Base-by-base conservation (phyloP, 2,797 vertebrate species). In the Fistularia tabacaria region DNA sequence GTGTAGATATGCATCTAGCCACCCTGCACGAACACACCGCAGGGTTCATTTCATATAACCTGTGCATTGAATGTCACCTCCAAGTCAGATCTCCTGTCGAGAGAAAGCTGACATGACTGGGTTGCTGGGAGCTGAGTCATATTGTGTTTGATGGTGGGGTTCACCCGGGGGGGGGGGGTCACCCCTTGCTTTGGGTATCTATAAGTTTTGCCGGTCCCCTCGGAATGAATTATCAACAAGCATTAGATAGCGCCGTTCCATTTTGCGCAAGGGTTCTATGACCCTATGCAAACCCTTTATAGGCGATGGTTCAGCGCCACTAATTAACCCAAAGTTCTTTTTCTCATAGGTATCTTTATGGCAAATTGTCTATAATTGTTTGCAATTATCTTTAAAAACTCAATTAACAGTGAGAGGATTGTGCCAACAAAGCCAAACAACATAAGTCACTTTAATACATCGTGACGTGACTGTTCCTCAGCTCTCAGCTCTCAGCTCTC, bases 181-280 rank as follows among this genome's bases (percentile, higher is more conserved):
- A 25, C 25, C 25, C 25, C 5, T 25, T 25, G 25, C 5, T 25
- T 25, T 5, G 25, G 25, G 25, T 25, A 25, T 5, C 25, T 25
- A 25, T 25, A 25, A 25, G 25, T 25, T 25, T 25, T 25, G 25
- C 25, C 2, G 25, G 59, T 64, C 56, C 44, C 41, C 47, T 9
- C 14, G 48, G 10, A 46, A 59, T 36, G 49, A 60, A 45, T 76
- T 7, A 68, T 59, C 55, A 62, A 39, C 38, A 59, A 51, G 54
- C 50, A 48, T 71, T 37, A 40, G 63, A 57, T 39, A 49, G 62
- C 59, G 41, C 47, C 52, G 54, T 56, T 43, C 65, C 61, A 73
- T 78, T 76, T 73, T 76, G 51, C 70, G 78, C 80, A 69, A 78
- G 54, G 57, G 63, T 25, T 5, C 38, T 13, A 74, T 64, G 54